phyloP scores from a whole-genome alignment of 1,140 invertebrate species.

The Hydropsyche tenuis region DNA sequence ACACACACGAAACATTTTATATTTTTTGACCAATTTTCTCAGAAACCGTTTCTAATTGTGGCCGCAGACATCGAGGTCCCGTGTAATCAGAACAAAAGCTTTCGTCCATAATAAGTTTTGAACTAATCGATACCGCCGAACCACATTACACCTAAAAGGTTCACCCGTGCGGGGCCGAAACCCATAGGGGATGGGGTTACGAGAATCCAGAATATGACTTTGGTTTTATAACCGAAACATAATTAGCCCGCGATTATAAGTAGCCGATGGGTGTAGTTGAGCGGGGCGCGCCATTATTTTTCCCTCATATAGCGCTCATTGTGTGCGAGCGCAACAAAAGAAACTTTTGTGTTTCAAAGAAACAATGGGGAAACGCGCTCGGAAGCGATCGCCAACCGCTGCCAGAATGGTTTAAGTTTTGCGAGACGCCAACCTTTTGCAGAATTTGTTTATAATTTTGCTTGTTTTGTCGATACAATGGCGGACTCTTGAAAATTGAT shows the following conservation, averaged over 20 bases:
- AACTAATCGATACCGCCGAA: conserved; percentile 36
- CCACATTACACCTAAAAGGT: conserved; percentile 36
- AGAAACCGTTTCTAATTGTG: conserved; percentile 23
- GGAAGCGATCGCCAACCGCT: neutral
- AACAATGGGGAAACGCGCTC: conserved; percentile 35
- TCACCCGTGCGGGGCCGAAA: neutral
- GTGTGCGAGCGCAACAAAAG: conserved; percentile 36
- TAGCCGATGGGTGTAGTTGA: conserved; percentile 38
- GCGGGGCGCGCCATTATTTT: conserved; percentile 39
- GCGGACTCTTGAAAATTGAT: too few species aligned
- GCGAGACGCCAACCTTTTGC: too few species aligned
- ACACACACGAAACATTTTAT: too few species aligned
- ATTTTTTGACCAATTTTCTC: too few species aligned
- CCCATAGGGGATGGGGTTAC: neutral
- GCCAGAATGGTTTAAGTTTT: neutral
- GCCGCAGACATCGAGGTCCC: conserved; percentile 1
- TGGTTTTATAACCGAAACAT: conserved; percentile 41
- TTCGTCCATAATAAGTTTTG: conserved; percentile 42
- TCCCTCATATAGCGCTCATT: conserved; percentile 39
- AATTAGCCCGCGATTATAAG: conserved; percentile 45
- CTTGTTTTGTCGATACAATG: too few species aligned
- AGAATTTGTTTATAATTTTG: too few species aligned
- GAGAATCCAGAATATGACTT: conserved; percentile 26
- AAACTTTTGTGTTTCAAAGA: conserved; percentile 41
- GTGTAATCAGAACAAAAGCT: conserved; percentile 40